Conservation (phyloP, 2,797 vertebrate genomes). For the Periophthalmus magnuspinnatus region DNA sequence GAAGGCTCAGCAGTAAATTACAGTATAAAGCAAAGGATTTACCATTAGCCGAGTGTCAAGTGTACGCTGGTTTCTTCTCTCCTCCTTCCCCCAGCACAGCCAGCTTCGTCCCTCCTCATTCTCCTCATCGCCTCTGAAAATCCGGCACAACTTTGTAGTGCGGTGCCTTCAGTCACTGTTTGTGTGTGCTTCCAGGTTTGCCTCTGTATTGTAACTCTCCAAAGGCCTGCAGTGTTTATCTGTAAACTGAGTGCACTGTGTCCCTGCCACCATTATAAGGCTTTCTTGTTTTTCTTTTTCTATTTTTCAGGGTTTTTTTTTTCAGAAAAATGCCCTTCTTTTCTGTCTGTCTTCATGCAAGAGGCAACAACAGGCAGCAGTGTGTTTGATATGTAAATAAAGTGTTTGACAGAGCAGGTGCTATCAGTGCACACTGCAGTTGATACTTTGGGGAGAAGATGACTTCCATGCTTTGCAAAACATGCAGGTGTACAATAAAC, state of each 20-base stretch:
- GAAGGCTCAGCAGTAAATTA: slow-evolving; percentile 75
- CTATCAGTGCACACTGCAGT: slow-evolving; percentile 54
- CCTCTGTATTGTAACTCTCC: slow-evolving; percentile 57
- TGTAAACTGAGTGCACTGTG: slow-evolving; percentile 57
- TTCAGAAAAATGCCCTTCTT: slow-evolving; percentile 14
- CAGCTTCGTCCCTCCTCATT: slow-evolving; percentile 17
- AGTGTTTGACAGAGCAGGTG: slow-evolving; percentile 55
- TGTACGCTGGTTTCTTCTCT: slow-evolving; percentile 33
- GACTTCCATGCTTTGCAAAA: slow-evolving; percentile 33
- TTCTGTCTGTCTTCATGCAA: slow-evolving; percentile 7
- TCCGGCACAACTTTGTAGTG: slow-evolving; percentile 58
- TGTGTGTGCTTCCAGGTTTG: slow-evolving; percentile 47
- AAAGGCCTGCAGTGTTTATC: slow-evolving; percentile 66
- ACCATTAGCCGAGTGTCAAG: slow-evolving; percentile 75
- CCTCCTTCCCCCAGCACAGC: slow-evolving; percentile 1
- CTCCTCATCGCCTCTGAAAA: slow-evolving; percentile 49
- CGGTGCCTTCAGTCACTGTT: slow-evolving; percentile 38
- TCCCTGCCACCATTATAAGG: slow-evolving; percentile 45
- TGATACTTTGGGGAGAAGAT: slow-evolving; percentile 39
- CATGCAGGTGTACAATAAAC: slow-evolving; percentile 37
- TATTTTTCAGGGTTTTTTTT: slow-evolving; percentile 31
- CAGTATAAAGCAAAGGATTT: slow-evolving; percentile 75
- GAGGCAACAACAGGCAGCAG: slow-evolving; percentile 28
- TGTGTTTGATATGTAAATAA: slow-evolving; percentile 68
- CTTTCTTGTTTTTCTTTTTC: slow-evolving; percentile 44